Percentiles rank a stretch among this genome's conserved stretches.
Evolutionary conservation across 2,888 invertebrate genomes (phyloP).

Genomic region (Podotricha telesiphe): DNA sequence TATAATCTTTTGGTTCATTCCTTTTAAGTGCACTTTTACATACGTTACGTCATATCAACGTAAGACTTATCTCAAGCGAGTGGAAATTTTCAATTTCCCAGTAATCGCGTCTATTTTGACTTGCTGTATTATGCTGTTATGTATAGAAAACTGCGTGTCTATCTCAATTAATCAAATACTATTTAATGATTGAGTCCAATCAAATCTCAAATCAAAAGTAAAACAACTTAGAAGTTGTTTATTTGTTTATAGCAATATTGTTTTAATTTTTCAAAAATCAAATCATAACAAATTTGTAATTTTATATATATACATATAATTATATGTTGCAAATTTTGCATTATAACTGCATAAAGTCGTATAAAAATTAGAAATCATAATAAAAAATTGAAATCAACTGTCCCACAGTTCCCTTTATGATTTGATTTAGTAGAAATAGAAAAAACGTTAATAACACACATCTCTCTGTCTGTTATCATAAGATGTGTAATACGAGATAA

Average conservation of each 20-base stretch:
- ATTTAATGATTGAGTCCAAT: neutral
- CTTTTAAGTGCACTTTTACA: constrained; percentile 81
- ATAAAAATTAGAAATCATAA: too few species aligned
- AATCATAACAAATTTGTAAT: neutral
- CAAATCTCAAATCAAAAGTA: too few species aligned
- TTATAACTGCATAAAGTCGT: neutral
- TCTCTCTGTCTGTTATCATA: neutral
- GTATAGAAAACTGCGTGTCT: constrained; percentile 29
- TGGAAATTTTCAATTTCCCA: constrained; percentile 76
- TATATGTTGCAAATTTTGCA: neutral
- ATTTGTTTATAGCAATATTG: neutral
- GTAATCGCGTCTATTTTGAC: constrained; percentile 43
- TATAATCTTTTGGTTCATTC: constrained; percentile 83
- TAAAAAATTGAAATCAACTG: too few species aligned
- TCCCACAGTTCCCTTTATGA: neutral
- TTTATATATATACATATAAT: neutral
- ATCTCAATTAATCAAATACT: neutral
- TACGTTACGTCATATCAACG: constrained; percentile 67
- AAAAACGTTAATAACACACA: too few species aligned
- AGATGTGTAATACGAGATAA: neutral
- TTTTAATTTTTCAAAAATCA: neutral
- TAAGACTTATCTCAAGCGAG: constrained; percentile 63
- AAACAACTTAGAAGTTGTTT: neutral
- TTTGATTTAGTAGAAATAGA: neutral
- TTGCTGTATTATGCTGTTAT: constrained; percentile 38